Percentiles rank a stretch among this genome's conserved stretches.
phyloP scores from a whole-genome alignment of 2,888 invertebrate genomes.

The Plagiodera versicolora region DNA sequence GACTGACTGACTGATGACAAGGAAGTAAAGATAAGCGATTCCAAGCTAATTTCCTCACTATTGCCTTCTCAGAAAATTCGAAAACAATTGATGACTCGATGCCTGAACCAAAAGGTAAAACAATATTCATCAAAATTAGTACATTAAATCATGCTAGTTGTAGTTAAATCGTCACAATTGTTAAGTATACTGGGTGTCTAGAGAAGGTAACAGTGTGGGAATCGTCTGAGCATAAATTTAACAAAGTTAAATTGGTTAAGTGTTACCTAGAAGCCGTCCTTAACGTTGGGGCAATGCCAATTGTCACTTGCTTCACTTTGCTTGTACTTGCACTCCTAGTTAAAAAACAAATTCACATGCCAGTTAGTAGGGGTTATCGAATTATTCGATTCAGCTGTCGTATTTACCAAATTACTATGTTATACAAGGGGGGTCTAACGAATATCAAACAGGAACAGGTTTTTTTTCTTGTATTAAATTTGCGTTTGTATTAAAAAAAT shows the following conservation, averaged over 20 bases:
- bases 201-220: background rate
- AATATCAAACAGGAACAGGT: too few species aligned
- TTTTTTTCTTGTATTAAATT: too few species aligned
- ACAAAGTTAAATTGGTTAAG: background rate
- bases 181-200: background rate
- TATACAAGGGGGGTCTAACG: too few species aligned
- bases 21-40: background rate
- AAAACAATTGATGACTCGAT: too few species aligned
- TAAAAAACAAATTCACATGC: constrained; percentile 48
- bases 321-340: constrained; percentile 52
- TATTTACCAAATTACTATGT: background rate
- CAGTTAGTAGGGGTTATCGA: constrained; percentile 39
- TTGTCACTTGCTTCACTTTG: constrained; percentile 53
- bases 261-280: constrained; percentile 56
- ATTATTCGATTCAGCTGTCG: background rate
- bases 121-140: too few species aligned
- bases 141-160: too few species aligned
- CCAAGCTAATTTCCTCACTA: constrained; percentile 2
- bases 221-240: constrained; percentile 1
- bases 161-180: too few species aligned
- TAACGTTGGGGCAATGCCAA: constrained; percentile 53
- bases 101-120: too few species aligned
- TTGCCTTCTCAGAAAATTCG: background rate
- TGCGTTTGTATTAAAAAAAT: too few species aligned
- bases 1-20: too few species aligned